Percentiles rank a stretch among this genome's conserved stretches.
Conservation (phyloP, 1,140 invertebrate genomes). For the Potamilus streckersoni region DNA sequence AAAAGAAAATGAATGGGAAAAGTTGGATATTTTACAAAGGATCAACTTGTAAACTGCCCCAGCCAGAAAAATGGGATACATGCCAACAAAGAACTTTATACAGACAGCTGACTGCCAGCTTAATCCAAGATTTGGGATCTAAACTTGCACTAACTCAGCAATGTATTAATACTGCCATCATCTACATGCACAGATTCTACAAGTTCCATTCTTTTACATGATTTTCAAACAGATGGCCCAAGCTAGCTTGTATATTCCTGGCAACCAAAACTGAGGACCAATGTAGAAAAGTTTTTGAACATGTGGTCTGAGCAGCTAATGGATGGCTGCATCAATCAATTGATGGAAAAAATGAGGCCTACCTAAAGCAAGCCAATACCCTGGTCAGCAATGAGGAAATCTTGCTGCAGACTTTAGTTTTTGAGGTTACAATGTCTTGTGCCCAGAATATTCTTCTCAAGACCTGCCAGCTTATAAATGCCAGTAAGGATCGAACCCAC, state of each 20-base stretch:
- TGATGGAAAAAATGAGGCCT: slow-evolving; percentile 73
- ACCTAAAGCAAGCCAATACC: slow-evolving; percentile 85
- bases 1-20: slow-evolving; percentile 73
- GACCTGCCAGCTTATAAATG: slow-evolving; percentile 72
- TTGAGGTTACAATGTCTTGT: no score
- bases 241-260: slow-evolving; percentile 78
- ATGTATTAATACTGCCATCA: slow-evolving; percentile 95
- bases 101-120: slow-evolving; percentile 95
- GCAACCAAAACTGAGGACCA: slow-evolving; percentile 98
- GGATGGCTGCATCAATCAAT: slow-evolving; percentile 77
- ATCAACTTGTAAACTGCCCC: slow-evolving; percentile 88
- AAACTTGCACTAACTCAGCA: slow-evolving; percentile 91
- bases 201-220: slow-evolving; percentile 91
- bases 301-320: slow-evolving; percentile 92
- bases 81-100: slow-evolving; percentile 92
- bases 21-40: slow-evolving; percentile 95
- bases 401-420: slow-evolving; percentile 87
- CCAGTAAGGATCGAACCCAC: slow-evolving; percentile 93
- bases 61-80: slow-evolving; percentile 90
- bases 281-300: slow-evolving; percentile 93
- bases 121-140: slow-evolving; percentile 98
- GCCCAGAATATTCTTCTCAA: no score
- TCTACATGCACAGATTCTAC: slow-evolving; percentile 99
- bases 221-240: slow-evolving; percentile 74
- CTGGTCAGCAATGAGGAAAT: slow-evolving; percentile 96